Base-by-base conservation (phyloP, 2,113 vertebrate species). In the Gobio gobio region DNA sequence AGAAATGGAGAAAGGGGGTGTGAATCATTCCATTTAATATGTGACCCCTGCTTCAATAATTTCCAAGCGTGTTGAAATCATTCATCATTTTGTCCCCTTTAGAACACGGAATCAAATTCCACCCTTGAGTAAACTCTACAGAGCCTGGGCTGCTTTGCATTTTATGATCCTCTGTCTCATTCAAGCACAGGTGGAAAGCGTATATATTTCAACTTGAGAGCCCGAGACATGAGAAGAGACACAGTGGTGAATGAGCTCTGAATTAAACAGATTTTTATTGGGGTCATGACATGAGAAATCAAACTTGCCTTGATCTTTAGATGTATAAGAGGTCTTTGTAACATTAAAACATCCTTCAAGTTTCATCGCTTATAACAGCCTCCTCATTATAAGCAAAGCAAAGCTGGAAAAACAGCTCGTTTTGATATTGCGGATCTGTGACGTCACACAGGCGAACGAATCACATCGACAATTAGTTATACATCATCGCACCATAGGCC, bases 1-100 rank as follows among this genome's bases (percentile, higher is more conserved):
- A 78, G 20, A 43, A 58, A 59, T 22, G 51, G 49, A 59, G 66
- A 83, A 73, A 66, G 24, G 40, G 51, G 20, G 43, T 68, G 80
- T 24, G 29, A 54, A 68, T 82, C 47, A 83, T 33, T 81, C 22
- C 58, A 33, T 82, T 77, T 86, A 78, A 76, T 68, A 56, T 22
- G 18, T 66, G 49, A 77, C 73, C 80, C 73, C 51, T 43, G 80
- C 80, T 86, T 83, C 73, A 70, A 29, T 75, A 82, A 76, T 86
- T 83, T 78, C 16, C 22, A 83, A 70, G n/a, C n/a, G 36, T 45
- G 79, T 20, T 66, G 61, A 81, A 86, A 86, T 78, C 85, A 68
- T 86, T 86, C 59, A 86, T 86, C 80, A 83, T 86, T 86, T 82
- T 77, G 73, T 76, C 79, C 85, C 47, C 36, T 86, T 82, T 64